These are phyloP conservation scores for Ormyrus nitidulus DNA, from an alignment of 2,888 invertebrate genomes.

Conservation along the genomic window DNA sequence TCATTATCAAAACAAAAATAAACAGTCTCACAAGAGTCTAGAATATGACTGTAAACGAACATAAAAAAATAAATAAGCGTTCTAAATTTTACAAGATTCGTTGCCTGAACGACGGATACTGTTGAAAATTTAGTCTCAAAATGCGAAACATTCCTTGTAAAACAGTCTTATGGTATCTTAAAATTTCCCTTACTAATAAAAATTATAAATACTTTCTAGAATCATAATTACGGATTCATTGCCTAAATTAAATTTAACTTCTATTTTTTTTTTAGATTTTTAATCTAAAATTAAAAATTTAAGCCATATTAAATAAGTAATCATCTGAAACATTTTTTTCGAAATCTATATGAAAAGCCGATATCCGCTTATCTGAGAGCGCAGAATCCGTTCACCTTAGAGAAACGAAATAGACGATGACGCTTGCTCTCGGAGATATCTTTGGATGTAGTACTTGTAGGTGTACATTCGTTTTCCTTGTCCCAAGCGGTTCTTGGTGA, in stretches of 20 bases:
- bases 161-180: constrained; percentile 12
- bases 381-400: constrained; percentile 68
- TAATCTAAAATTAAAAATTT: background rate
- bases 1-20: constrained; percentile 39
- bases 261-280: background rate
- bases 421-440: constrained; percentile 56
- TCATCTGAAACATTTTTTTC: background rate
- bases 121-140: constrained; percentile 5
- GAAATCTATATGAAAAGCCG: background rate
- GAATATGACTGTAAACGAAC: constrained; percentile 24
- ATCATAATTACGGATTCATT: constrained; percentile 13
- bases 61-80: constrained; percentile 30
- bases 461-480: constrained; percentile 75
- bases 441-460: constrained; percentile 37
- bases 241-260: background rate
- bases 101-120: constrained; percentile 36
- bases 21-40: constrained; percentile 43
- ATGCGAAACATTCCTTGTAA: constrained; percentile 20
- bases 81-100: constrained; percentile 41
- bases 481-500: constrained; percentile 80
- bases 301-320: background rate
- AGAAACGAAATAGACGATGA: constrained; percentile 67
- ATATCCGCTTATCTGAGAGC: constrained; percentile 65
- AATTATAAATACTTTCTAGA: constrained; percentile 20
- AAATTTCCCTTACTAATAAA: constrained; percentile 7